Percentiles rank a stretch among this genome's conserved stretches.
Conservation (phyloP, 2,113 vertebrate genomes). For the Pelusios castaneus region DNA sequence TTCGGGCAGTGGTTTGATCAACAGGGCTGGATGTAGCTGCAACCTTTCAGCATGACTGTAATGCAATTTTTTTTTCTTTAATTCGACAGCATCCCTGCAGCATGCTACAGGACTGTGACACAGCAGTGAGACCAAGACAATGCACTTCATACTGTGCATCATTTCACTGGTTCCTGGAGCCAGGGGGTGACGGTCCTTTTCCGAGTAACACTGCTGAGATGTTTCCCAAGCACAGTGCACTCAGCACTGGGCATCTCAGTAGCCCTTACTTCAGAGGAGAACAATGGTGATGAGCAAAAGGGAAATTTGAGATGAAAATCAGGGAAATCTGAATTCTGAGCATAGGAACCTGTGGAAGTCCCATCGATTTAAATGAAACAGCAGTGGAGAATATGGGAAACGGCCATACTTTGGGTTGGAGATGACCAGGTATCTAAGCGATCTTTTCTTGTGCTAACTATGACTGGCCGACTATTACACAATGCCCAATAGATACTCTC, state of each 20-base stretch:
- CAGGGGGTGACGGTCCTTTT: background rate
- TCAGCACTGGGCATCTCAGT: background rate
- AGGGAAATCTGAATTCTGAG: background rate
- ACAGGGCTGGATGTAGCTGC: background rate
- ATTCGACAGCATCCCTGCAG: background rate
- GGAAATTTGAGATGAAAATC: background rate
- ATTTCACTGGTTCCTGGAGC: background rate
- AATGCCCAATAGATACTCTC: background rate
- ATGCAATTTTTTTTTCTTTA: background rate
- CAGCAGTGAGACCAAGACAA: background rate
- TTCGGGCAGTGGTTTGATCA: background rate
- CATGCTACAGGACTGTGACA: background rate
- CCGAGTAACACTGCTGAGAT: background rate
- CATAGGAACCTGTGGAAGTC: background rate
- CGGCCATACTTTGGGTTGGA: background rate
- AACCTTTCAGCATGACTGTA: background rate
- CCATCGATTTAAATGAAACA: background rate
- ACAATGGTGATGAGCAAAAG: background rate
- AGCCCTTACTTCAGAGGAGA: background rate
- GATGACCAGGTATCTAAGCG: background rate
- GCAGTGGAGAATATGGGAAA: background rate
- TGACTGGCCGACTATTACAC: background rate
- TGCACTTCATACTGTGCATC: background rate
- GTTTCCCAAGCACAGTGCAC: background rate
- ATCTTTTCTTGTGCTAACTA: background rate